A percentile compares a stretch with the other conserved stretches of the same genome.
phyloP scores from a whole-genome alignment of 2,888 invertebrate genomes.

The Pyrocoelia pectoralis region DNA sequence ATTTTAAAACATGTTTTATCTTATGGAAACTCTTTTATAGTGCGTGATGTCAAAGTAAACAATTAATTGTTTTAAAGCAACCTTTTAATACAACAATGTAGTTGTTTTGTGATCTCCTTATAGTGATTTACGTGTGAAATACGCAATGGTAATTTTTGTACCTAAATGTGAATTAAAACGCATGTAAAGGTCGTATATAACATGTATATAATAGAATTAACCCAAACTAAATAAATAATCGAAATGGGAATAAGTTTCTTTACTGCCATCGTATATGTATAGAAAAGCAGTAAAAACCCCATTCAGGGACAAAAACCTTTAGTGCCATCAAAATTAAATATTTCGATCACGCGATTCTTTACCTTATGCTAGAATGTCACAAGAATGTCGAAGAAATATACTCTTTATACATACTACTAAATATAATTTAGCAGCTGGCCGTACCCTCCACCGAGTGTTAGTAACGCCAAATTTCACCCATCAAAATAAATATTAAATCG shows the following conservation, averaged over 20 bases:
- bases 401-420: constrained; percentile 48
- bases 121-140: too few species aligned
- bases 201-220: constrained; percentile 32
- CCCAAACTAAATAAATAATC: constrained; percentile 39
- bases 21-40: neutral
- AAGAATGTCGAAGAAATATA: constrained; percentile 26
- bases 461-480: constrained; percentile 63
- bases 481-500: constrained; percentile 64
- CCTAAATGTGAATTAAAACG: neutral
- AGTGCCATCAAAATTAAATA: constrained; percentile 45
- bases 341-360: constrained; percentile 42
- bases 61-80: constrained; percentile 6
- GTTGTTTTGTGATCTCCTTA: too few species aligned
- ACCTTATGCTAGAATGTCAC: constrained; percentile 38
- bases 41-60: constrained; percentile 18
- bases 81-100: too few species aligned
- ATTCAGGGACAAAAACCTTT: constrained; percentile 51
- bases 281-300: constrained; percentile 56
- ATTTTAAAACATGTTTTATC: constrained; percentile 10
- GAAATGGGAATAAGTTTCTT: constrained; percentile 32
- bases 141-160: neutral
- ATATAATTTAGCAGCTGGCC: constrained; percentile 59
- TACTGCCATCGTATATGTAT: constrained; percentile 40
- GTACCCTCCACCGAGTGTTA: constrained; percentile 56
- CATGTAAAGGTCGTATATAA: neutral